Percentiles rank a stretch among this genome's conserved stretches.
These are phyloP conservation scores for Poecilus cupreus DNA, from an alignment of 2,888 invertebrate genomes.

Conservation along the genomic window DNA sequence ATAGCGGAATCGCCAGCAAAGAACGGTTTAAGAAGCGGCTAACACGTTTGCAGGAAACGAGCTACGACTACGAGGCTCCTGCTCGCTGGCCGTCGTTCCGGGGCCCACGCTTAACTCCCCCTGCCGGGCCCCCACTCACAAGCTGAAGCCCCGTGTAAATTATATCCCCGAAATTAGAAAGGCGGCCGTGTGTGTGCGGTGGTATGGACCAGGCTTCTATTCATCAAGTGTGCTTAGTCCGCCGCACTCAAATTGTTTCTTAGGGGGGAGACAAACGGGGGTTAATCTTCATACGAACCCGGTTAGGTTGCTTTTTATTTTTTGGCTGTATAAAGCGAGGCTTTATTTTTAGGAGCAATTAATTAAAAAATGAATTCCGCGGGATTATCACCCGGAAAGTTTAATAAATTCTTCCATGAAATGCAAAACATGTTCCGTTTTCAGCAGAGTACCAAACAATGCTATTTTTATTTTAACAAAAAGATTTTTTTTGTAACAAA, in stretches of 20 bases:
- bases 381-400: no score
- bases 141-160: slow-evolving; percentile 16
- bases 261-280: background rate
- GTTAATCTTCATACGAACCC: background rate
- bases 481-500: no score
- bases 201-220: background rate
- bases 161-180: slow-evolving; percentile 45
- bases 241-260: background rate
- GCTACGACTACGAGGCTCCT: background rate
- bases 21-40: slow-evolving; percentile 47
- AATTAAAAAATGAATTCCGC: no score
- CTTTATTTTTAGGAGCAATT: no score
- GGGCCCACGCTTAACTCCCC: background rate
- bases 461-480: no score
- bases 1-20: background rate
- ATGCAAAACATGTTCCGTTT: no score
- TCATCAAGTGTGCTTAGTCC: background rate
- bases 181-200: background rate
- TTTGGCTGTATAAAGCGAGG: no score
- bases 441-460: no score
- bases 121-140: background rate
- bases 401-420: no score
- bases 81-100: background rate
- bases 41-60: slow-evolving; percentile 25
- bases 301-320: no score